A percentile compares a stretch with the other conserved stretches of the same genome.
Conservation (phyloP, 2,797 vertebrate genomes). For the Pyrocephalus nanus region DNA sequence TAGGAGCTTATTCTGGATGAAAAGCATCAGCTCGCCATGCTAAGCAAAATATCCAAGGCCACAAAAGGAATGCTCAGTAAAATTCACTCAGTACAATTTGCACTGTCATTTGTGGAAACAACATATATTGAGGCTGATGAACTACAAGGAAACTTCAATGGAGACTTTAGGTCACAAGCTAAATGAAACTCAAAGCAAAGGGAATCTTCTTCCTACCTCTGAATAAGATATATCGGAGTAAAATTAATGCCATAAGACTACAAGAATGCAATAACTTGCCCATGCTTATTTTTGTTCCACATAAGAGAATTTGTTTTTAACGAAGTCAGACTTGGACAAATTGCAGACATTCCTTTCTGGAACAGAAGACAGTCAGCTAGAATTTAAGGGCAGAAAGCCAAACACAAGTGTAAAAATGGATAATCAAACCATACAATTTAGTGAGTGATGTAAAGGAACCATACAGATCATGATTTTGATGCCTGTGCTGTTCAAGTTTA, state of each 20-base stretch:
- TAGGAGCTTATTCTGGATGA: background rate
- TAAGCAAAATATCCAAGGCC: background rate
- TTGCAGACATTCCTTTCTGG: slow-evolving; percentile 30
- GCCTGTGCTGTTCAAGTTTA: background rate
- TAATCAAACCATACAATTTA: background rate
- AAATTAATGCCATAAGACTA: background rate
- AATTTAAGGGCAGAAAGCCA: slow-evolving; percentile 31
- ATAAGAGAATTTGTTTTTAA: slow-evolving; percentile 8
- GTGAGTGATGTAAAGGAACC: background rate
- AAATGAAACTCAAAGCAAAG: background rate
- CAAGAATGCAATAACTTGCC: slow-evolving; percentile 16
- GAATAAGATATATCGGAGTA: background rate
- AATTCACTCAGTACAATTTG: background rate
- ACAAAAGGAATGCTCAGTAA: background rate
- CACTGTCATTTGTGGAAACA: background rate
- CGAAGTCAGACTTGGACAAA: background rate
- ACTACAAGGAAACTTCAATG: background rate
- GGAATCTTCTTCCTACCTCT: background rate
- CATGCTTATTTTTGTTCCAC: slow-evolving; percentile 18
- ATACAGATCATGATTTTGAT: background rate
- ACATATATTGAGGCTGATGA: background rate
- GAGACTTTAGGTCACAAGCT: background rate
- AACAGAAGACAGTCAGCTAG: slow-evolving; percentile 36
- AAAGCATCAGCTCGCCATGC: background rate
- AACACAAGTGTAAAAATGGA: background rate